Conservation (phyloP, 2,113 vertebrate species). For the Grammomys surdaster region DNA sequence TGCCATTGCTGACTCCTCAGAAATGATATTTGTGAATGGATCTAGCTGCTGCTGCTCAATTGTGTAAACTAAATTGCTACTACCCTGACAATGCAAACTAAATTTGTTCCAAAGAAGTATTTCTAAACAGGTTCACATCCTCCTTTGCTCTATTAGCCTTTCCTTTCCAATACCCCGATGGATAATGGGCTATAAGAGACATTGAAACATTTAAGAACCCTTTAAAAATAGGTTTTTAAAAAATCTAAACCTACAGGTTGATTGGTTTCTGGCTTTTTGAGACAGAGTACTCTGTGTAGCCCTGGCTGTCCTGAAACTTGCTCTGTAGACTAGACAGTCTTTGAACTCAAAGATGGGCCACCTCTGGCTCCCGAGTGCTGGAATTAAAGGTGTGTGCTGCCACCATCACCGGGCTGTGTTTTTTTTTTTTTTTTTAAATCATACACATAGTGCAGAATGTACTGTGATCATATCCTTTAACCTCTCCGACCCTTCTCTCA, state of each 20-base stretch:
- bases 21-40: too few species aligned
- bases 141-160: too few species aligned
- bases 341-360: background rate
- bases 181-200: too few species aligned
- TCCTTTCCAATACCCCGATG: too few species aligned
- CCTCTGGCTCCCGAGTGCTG: background rate
- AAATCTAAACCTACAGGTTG: background rate
- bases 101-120: too few species aligned
- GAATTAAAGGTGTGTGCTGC: background rate
- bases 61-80: too few species aligned
- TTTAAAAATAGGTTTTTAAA: too few species aligned
- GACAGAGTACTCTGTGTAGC: background rate
- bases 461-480: background rate
- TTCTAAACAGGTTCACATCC: too few species aligned
- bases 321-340: background rate
- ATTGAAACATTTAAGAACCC: too few species aligned
- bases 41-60: too few species aligned
- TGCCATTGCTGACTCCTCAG: too few species aligned
- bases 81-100: too few species aligned
- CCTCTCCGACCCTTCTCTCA: background rate
- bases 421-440: background rate
- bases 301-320: background rate
- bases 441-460: background rate
- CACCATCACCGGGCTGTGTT: background rate
- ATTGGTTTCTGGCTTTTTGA: background rate